A percentile compares a stretch with the other conserved stretches of the same genome.
These are phyloP conservation scores for Malurus alboscapulatus DNA, from an alignment of 2,113 vertebrate species.

Conservation along the genomic window DNA sequence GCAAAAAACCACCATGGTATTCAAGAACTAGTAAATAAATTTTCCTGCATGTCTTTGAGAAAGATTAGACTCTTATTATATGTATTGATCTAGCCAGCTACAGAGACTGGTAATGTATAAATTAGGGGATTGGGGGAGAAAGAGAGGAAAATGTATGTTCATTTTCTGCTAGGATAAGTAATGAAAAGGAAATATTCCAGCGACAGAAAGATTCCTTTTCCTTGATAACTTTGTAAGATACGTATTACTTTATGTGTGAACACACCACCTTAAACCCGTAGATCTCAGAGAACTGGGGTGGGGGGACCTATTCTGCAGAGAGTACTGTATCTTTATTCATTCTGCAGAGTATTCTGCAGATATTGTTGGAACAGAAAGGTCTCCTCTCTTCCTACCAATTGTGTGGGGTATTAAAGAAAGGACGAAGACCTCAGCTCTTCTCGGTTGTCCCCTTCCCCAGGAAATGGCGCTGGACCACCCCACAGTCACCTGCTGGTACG, in stretches of 20 bases:
- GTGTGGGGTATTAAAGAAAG: not conserved
- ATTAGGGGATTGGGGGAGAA: rapidly evolving
- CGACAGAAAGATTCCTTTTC: not conserved
- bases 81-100: not conserved
- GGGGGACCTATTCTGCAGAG: not conserved
- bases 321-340: not conserved
- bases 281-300: not conserved
- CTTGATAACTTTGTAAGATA: not conserved
- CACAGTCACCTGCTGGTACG: not conserved
- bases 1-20: not conserved
- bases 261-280: not conserved
- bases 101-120: not conserved
- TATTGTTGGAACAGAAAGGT: not conserved
- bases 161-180: not conserved
- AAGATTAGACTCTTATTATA: not conserved
- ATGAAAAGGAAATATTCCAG: not conserved
- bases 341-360: not conserved
- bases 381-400: not conserved
- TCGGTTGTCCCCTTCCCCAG: not conserved
- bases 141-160: not conserved
- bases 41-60: not conserved
- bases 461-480: not conserved
- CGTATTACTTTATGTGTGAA: not conserved
- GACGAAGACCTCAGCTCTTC: not conserved
- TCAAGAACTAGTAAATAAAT: not conserved